phyloP scores from a whole-genome alignment of 1,140 invertebrate species.

The Pseudobourletiella spinata region DNA sequence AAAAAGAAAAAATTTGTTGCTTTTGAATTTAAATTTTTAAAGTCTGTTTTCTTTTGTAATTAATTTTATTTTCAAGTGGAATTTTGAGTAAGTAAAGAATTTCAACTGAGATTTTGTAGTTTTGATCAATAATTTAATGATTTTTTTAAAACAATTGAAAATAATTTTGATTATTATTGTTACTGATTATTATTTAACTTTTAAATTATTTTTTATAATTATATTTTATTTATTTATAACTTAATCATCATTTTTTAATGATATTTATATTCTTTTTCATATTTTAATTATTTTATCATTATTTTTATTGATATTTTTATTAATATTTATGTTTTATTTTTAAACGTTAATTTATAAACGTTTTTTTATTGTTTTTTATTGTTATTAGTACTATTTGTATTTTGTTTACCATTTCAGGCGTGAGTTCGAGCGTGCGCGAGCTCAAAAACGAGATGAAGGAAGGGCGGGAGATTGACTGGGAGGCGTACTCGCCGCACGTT shows the following conservation, averaged over 20 bases:
- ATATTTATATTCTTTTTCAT: too few relatives aligned
- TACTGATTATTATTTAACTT: not conserved
- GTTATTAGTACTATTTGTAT: not conserved
- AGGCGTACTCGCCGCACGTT: constrained; percentile 74
- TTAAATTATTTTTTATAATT: not conserved
- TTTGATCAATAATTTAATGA: not conserved
- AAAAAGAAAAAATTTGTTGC: not conserved
- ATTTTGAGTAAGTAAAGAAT: too few relatives aligned
- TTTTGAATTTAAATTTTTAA: not conserved
- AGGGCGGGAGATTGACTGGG: constrained; percentile 54
- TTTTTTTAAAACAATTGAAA: not conserved
- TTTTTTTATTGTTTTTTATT: too few relatives aligned
- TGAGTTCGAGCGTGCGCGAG: constrained; percentile 63
- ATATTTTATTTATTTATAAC: not conserved
- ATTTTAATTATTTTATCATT: too few relatives aligned
- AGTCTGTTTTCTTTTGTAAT: not conserved
- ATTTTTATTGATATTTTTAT: too few relatives aligned
- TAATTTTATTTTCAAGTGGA: not conserved
- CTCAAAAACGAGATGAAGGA: constrained; percentile 64
- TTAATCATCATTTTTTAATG: not conserved
- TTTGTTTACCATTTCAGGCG: constrained; percentile 33
- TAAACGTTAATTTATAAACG: too few relatives aligned
- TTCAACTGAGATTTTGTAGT: not conserved
- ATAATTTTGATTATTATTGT: not conserved
- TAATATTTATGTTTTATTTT: too few relatives aligned